Evolutionary conservation across 2,888 invertebrate genomes (phyloP).

Genomic region (Ferrisia virgata): DNA sequence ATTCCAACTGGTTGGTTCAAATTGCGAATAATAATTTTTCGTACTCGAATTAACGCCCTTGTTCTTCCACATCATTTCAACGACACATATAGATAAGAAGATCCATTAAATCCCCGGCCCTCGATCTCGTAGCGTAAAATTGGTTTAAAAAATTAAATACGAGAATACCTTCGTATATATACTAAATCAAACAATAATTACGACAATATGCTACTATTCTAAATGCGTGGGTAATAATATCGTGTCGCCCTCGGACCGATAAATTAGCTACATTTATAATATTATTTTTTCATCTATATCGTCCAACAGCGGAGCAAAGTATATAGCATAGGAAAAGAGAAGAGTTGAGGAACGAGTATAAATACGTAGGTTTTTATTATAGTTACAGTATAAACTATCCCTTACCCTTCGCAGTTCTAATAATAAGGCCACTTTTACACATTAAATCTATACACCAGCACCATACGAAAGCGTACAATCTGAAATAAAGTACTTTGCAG

Average conservation of each 20-base stretch:
- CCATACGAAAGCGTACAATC: too few relatives aligned
- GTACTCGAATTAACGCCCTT: background rate
- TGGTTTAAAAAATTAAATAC: background rate
- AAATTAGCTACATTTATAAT: background rate
- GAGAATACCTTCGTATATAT: too few relatives aligned
- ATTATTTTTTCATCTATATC: background rate
- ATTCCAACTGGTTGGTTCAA: too few relatives aligned
- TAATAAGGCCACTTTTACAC: background rate
- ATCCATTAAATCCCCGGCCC: background rate
- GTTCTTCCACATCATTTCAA: background rate
- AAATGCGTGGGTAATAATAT: background rate
- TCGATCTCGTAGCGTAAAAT: background rate
- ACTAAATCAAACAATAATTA: conserved; percentile 3
- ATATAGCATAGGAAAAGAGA: background rate
- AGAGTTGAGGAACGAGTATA: background rate
- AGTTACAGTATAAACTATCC: background rate
- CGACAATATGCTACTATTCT: background rate
- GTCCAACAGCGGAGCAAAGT: background rate
- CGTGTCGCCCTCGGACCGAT: background rate
- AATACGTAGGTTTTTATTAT: background rate
- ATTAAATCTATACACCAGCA: background rate
- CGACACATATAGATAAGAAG: too few relatives aligned
- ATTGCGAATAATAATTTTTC: too few relatives aligned
- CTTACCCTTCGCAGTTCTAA: background rate
- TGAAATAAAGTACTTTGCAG: too few relatives aligned